These are phyloP conservation scores for Zele albiditarsus DNA, from an alignment of 2,888 invertebrate genomes.

Conservation along the genomic window DNA sequence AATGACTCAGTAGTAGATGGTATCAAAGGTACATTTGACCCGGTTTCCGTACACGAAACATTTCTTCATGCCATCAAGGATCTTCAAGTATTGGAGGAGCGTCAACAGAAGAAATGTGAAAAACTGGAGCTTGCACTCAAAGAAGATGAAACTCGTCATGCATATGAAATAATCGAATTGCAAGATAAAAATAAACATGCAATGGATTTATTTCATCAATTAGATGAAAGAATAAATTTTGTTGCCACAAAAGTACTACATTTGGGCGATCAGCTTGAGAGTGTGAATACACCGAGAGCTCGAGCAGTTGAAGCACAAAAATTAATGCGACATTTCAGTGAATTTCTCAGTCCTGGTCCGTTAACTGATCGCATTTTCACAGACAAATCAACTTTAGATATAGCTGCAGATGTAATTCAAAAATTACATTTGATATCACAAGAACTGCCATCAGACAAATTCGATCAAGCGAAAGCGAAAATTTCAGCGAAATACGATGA, in stretches of 20 bases:
- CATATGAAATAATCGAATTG: constrained; percentile 85
- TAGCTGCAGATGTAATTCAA: constrained; percentile 98
- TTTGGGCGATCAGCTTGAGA: constrained; percentile 98
- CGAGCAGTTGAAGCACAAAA: constrained; percentile 96
- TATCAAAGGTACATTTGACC: constrained; percentile 85
- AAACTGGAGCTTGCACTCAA: constrained; percentile 85
- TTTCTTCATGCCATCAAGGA: constrained; percentile 95
- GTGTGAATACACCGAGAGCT: constrained; percentile 94
- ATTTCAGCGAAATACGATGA: constrained; percentile 93
- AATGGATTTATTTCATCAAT: constrained; percentile 89
- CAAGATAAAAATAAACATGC: constrained; percentile 92
- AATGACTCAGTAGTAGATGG: constrained; percentile 80
- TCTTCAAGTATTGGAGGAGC: constrained; percentile 84
- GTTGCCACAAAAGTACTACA: constrained; percentile 98
- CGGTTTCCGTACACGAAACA: constrained; percentile 89
- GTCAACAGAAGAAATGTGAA: constrained; percentile 90
- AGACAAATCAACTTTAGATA: constrained; percentile 87
- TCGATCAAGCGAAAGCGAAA: constrained; percentile 88
- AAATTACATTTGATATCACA: constrained; percentile 96
- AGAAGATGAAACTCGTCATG: constrained; percentile 90
- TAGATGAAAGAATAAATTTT: constrained; percentile 96
- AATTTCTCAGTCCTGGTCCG: constrained; percentile 91
- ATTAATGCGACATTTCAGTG: constrained; percentile 91
- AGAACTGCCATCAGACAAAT: constrained; percentile 91
- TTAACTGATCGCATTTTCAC: constrained; percentile 90